Conservation (phyloP, 2,888 invertebrate genomes). For the Heteropelma amictum region DNA sequence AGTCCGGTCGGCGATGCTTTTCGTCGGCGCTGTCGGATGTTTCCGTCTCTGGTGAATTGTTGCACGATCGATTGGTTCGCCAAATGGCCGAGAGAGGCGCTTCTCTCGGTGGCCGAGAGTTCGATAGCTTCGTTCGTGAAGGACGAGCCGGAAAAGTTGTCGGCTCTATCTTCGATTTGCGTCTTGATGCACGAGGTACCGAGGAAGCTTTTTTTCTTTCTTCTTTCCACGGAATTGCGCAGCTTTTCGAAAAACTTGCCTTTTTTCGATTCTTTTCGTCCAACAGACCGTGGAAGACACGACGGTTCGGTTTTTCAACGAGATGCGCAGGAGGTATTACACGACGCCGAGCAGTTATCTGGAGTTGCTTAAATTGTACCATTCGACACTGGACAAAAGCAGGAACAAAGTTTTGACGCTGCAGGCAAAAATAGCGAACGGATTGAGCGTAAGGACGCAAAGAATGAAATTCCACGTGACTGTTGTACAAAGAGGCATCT, state of each 20-base stretch:
- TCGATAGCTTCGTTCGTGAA: conserved; percentile 82
- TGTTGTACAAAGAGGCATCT: background rate
- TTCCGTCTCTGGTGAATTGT: conserved; percentile 93
- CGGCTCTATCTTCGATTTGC: conserved; percentile 82
- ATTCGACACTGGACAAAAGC: conserved; percentile 84
- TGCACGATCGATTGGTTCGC: conserved; percentile 97
- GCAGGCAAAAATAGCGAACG: conserved; percentile 86
- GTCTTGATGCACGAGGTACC: conserved; percentile 85
- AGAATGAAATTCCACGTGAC: background rate
- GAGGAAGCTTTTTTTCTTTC: conserved; percentile 1
- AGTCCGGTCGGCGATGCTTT: conserved; percentile 94
- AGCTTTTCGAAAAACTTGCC: no score
- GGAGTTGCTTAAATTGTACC: conserved; percentile 89
- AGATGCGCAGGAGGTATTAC: conserved; percentile 92
- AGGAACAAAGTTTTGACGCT: conserved; percentile 84
- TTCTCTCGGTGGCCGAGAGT: conserved; percentile 89
- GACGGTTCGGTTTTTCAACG: conserved; percentile 87
- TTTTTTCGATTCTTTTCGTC: no score
- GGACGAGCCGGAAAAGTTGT: conserved; percentile 79
- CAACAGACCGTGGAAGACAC: conserved; percentile 87
- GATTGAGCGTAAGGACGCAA: conserved; percentile 81
- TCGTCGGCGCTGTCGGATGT: conserved; percentile 93
- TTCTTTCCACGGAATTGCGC: no score
- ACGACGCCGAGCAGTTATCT: conserved; percentile 95
- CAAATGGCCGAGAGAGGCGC: conserved; percentile 93